Percentiles rank a stretch among this genome's conserved stretches.
These are phyloP conservation scores for Oncorhynchus nerka DNA, from an alignment of 2,113 vertebrate genomes.

Conservation along the genomic window DNA sequence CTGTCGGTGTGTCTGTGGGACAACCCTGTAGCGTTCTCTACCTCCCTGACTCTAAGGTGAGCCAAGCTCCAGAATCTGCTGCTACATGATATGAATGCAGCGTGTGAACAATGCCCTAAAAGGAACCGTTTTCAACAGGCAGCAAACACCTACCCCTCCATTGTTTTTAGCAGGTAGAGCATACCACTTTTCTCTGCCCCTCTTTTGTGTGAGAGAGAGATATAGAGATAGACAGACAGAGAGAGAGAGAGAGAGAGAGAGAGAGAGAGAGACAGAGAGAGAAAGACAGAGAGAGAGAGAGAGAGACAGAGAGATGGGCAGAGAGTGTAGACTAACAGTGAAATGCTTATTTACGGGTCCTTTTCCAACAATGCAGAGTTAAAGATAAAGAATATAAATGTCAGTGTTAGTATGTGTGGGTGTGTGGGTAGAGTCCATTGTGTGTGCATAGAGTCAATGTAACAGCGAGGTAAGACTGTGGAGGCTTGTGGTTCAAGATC, in stretches of 20 bases:
- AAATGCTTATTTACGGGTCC: too few species aligned
- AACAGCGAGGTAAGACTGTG: not conserved
- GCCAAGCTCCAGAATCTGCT: slow-evolving; percentile 58
- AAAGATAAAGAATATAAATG: too few species aligned
- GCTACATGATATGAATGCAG: slow-evolving; percentile 65
- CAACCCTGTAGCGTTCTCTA: slow-evolving; percentile 4
- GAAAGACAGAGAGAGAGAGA: not conserved
- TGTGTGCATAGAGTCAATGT: too few species aligned
- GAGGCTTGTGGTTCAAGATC: slow-evolving; percentile 12
- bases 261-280: too few species aligned
- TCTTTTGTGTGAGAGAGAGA: slow-evolving; percentile 33
- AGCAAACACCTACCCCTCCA: slow-evolving; percentile 57
- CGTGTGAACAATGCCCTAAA: slow-evolving; percentile 56
- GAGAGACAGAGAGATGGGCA: too few species aligned
- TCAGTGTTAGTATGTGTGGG: too few species aligned
- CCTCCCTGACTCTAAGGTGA: slow-evolving; percentile 49
- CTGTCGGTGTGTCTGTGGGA: not conserved
- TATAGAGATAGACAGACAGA: not conserved
- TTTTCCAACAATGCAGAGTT: too few species aligned
- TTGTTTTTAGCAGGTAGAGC: slow-evolving; percentile 65
- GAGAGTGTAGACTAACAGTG: too few species aligned
- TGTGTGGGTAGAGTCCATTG: too few species aligned
- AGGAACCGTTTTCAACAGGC: slow-evolving; percentile 56
- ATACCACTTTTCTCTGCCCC: slow-evolving; percentile 26
- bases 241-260: too few species aligned